Evolutionary conservation across 2,797 vertebrate genomes (phyloP).

Genomic region (Pseudochirops corinnae): DNA sequence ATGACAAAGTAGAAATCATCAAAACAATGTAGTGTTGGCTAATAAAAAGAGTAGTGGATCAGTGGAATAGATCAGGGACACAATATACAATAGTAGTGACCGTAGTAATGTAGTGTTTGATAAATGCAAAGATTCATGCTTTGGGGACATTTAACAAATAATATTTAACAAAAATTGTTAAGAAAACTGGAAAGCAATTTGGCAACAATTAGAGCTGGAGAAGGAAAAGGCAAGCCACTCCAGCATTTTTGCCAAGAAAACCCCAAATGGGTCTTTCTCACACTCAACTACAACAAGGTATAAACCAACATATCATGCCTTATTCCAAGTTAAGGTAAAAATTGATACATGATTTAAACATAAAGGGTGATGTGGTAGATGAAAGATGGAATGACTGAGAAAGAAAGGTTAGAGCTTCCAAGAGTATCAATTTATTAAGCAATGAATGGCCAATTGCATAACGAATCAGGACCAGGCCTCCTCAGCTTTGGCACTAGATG

Average conservation of each 20-base stretch:
- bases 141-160: background rate
- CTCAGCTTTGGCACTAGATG: too few species aligned
- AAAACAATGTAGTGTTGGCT: too few species aligned
- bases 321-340: background rate
- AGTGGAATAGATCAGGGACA: too few species aligned
- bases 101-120: background rate
- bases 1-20: too few species aligned
- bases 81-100: background rate
- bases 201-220: background rate
- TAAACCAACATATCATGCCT: background rate
- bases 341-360: background rate
- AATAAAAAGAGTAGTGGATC: too few species aligned
- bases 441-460: background rate
- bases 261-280: too few species aligned
- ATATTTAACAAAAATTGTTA: background rate
- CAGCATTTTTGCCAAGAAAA: background rate
- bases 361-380: background rate
- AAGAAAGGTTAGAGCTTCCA: background rate
- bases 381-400: background rate
- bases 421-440: background rate
- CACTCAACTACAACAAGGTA: too few species aligned
- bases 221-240: background rate
- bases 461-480: background rate
- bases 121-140: background rate
- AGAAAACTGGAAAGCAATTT: background rate